Base-by-base conservation (phyloP, 2,113 vertebrate genomes). In the Cheirogaleus medius region DNA sequence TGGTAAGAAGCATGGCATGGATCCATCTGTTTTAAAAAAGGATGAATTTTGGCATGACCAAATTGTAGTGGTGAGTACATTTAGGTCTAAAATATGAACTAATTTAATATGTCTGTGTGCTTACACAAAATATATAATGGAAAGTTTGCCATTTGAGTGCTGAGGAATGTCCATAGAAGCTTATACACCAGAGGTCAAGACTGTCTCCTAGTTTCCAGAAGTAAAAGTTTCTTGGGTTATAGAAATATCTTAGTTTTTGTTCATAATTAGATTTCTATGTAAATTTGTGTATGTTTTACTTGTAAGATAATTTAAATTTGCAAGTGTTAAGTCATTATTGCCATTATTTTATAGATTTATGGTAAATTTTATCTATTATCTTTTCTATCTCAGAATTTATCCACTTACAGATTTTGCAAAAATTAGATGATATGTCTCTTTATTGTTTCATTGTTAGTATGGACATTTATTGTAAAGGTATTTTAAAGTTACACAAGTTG, bases 1-100 rank as follows among this genome's bases (percentile, higher is more conserved):
- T 97, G 95, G 97, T 87, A 97, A 98, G 95, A 94, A 98, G 71
- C 58, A 49, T 80, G 95, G 18, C 5, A 3, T 74, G 20, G 69
- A 91, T 96, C 68, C 54, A 63, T 84, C 80, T 92, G 77, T 95
- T 98, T 74, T 6, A 84, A 39, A 90, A 92, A 95, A 97, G 95
- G 60, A 93, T 86, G 81, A 93, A 68, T 93, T 97, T 94, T 12
- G 83, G 63, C 1, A 1, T 96, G 91, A 66, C 0, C 1, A 92
- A 82, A 97, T 8, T 60, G 1, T 54, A 15, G 29, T 82, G 8
- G 52, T 32, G 29, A 8, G 64, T 56, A 88, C 39, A 77, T n/a
- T 85, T 73, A 89, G 12, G 8, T 88, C 42, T 94, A 47, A 88
- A 78, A 84, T 95, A 52, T 64, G 83, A 90, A 83, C 74, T 92